These are phyloP conservation scores for Amphilophus citrinellus DNA, from an alignment of 2,113 vertebrate species.

Conservation along the genomic window DNA sequence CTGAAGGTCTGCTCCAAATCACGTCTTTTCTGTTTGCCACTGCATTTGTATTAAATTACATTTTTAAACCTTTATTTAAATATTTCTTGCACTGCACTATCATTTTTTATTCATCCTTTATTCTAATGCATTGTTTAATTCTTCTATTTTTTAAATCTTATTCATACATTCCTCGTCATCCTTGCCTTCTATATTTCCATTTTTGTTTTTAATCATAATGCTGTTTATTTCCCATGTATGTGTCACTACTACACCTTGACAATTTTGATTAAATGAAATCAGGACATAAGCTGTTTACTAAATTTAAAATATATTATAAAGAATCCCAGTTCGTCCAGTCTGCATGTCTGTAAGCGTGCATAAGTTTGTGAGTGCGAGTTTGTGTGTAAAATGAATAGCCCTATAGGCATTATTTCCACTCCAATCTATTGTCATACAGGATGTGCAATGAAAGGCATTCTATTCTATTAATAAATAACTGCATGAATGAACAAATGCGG, in stretches of 20 bases:
- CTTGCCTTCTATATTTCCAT: not conserved
- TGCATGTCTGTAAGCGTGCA: not conserved
- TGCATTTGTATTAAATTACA: not conserved
- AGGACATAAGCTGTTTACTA: no score
- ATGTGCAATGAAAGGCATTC: no score
- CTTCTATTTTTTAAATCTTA: not conserved
- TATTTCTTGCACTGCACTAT: not conserved
- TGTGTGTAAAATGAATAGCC: not conserved
- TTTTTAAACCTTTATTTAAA: not conserved
- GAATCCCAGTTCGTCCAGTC: accelerated
- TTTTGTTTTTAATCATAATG: not conserved
- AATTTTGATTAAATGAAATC: not conserved
- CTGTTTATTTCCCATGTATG: not conserved
- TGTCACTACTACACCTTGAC: accelerated
- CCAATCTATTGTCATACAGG: no score
- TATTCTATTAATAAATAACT: not conserved
- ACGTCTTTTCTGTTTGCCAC: not conserved
- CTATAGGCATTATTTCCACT: not conserved
- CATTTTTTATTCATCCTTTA: not conserved
- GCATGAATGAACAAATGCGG: no score
- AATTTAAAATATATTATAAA: not conserved
- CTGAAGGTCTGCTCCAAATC: not conserved
- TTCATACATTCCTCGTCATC: not conserved
- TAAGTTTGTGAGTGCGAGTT: not conserved
- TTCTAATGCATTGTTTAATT: not conserved